Conservation (phyloP, 2,888 invertebrate species). For the Phortica magna region DNA sequence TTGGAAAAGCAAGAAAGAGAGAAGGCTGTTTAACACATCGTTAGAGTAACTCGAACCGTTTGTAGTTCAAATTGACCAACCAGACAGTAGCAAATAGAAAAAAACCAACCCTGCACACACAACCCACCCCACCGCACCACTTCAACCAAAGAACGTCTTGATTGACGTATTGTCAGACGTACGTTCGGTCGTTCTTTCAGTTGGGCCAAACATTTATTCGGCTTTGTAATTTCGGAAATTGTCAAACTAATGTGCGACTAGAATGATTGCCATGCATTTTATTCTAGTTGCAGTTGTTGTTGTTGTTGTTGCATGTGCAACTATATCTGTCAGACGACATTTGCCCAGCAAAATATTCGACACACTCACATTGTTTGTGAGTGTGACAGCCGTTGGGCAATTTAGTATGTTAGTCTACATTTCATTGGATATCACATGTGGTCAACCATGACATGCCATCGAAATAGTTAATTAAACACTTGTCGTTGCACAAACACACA, state of each 20-base stretch:
- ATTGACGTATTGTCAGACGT: slow-evolving; percentile 11
- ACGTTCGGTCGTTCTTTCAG: not conserved
- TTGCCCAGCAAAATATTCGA: not conserved
- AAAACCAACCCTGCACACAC: not conserved
- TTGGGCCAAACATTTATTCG: not conserved
- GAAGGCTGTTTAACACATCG: too few relatives aligned
- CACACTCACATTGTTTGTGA: not conserved
- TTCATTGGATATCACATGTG: slow-evolving; percentile 12
- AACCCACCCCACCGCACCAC: not conserved
- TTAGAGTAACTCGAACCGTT: too few relatives aligned
- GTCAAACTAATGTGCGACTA: slow-evolving; percentile 1
- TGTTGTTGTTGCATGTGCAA: not conserved
- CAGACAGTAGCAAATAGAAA: not conserved
- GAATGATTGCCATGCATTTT: not conserved
- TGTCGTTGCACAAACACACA: not conserved
- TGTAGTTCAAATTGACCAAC: slow-evolving; percentile 5
- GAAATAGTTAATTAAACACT: slow-evolving; percentile 30
- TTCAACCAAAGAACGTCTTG: not conserved
- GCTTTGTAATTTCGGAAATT: slow-evolving; percentile 2
- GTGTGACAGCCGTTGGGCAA: slow-evolving; percentile 4
- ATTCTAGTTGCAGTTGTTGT: slow-evolving; percentile 4
- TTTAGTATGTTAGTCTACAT: slow-evolving; percentile 11
- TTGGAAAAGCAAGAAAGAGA: too few relatives aligned
- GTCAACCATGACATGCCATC: slow-evolving; percentile 19
- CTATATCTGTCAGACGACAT: slow-evolving; percentile 6